A percentile compares a stretch with the other conserved stretches of the same genome.
Conservation (phyloP, 2,797 vertebrate genomes). For the Sebastes matsubarae region DNA sequence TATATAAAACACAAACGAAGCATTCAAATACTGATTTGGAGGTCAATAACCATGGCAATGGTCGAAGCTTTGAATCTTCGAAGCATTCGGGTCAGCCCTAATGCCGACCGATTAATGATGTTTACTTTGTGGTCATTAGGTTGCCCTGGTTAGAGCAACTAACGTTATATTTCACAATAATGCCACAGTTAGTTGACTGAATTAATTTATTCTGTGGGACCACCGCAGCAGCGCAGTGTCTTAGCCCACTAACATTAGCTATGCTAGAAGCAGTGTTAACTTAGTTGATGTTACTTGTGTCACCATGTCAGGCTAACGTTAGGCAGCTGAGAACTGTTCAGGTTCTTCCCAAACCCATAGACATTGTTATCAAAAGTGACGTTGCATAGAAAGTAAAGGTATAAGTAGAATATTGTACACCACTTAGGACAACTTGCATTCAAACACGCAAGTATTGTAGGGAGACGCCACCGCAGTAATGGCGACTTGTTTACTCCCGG, state of each 20-base stretch:
- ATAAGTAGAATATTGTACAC: neutral
- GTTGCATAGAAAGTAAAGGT: no score
- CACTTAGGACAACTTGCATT: neutral
- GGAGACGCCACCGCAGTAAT: neutral
- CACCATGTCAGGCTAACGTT: no score
- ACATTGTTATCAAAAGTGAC: no score
- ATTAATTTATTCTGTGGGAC: neutral
- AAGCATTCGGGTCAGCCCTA: neutral
- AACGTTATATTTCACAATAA: neutral
- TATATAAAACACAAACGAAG: neutral
- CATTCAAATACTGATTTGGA: neutral
- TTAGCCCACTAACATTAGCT: no score
- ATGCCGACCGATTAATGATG: neutral
- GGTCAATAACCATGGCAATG: neutral
- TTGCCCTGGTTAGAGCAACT: neutral
- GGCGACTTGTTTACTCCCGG: neutral
- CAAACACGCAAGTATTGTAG: neutral
- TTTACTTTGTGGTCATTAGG: neutral
- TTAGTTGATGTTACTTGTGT: no score
- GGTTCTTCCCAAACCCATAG: no score
- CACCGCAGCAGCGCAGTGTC: neutral
- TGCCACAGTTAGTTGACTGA: neutral
- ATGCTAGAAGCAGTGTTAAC: no score
- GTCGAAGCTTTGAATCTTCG: neutral
- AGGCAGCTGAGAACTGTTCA: no score